phyloP scores from a whole-genome alignment of 2,797 vertebrate species.

The Dryobates pubescens region DNA sequence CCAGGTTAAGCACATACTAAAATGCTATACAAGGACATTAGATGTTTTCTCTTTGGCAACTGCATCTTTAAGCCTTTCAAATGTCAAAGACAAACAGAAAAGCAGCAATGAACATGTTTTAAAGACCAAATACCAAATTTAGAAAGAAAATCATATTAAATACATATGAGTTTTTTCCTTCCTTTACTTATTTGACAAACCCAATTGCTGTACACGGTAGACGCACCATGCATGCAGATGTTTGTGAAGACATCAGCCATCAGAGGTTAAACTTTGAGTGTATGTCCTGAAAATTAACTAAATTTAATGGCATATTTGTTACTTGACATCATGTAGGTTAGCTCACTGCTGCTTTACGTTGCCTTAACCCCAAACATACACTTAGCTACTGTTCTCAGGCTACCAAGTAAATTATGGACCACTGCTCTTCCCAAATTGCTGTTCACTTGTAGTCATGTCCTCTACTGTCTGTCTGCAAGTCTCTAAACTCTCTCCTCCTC shows the following conservation, averaged over 20 bases:
- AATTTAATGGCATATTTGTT: neutral
- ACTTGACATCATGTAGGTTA: neutral
- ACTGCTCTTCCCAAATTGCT: neutral
- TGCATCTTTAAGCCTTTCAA: neutral
- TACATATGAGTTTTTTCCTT: neutral
- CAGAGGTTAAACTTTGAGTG: neutral
- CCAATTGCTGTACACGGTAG: neutral
- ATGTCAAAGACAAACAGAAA: neutral
- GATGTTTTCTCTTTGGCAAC: neutral
- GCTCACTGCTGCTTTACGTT: neutral
- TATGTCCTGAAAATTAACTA: neutral
- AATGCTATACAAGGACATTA: neutral
- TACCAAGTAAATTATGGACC: neutral
- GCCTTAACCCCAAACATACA: neutral
- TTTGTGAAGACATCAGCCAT: neutral
- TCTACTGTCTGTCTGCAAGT: neutral
- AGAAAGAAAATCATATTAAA: neutral
- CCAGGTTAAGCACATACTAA: neutral
- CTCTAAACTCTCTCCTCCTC: neutral
- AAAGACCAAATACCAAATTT: neutral
- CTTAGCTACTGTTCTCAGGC: neutral
- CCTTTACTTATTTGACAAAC: slow-evolving; percentile 3
- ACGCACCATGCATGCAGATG: neutral
- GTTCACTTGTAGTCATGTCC: neutral
- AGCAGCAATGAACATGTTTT: neutral